Base-by-base conservation (phyloP, 2,797 vertebrate species). In the Coendou prehensilis region DNA sequence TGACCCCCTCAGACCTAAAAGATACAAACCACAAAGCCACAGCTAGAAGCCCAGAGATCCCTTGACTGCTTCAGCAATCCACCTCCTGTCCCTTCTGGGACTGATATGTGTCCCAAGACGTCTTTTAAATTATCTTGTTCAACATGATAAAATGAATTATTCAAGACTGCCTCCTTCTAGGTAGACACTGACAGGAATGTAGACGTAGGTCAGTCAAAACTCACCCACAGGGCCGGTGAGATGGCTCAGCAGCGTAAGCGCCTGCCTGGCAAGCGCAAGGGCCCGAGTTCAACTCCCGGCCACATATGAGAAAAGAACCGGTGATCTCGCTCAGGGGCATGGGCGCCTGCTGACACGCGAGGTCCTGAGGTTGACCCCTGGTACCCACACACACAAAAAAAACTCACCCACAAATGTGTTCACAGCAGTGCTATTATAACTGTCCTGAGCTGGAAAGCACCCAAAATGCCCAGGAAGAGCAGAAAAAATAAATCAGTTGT, bases 71-170 rank as follows among this genome's bases (percentile, higher is more conserved):
- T 61, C 23, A 56, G 79, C 79, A 57, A 14, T 67, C 79, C 20
- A 61, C 6, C n/a, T 94, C 50, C 56, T 75, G 52, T 8, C 20
- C 20, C 52, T 79, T 88, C 33, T 59, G 41, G 89, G 83, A 90
- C 86, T 59, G 33, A 30, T 4, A 30, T 1, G 23, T 23, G 45
- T 85, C 80, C 67, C 4, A 61, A 75, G 63, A 61, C 45, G 79
- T 73, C 73, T 76, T 90, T 76, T 71, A 95, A 91, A 87, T 37
- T 28, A 75, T 15, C 23, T 33, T 45, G 37, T 69, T 90, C 81
- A 93, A 87, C 59, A 83, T 18, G 17, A 61, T 95, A 76, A 93
- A 93, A n/a, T 57, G 41, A 78, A 93, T 69, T 18, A 91, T 37
- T 86, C 50, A 87, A 89, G 76, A 75, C 23, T 18, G 28, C 63